Percentiles rank a stretch among this genome's conserved stretches.
Evolutionary conservation across 2,797 vertebrate genomes (phyloP).

Genomic region (Clarias fuscus): DNA sequence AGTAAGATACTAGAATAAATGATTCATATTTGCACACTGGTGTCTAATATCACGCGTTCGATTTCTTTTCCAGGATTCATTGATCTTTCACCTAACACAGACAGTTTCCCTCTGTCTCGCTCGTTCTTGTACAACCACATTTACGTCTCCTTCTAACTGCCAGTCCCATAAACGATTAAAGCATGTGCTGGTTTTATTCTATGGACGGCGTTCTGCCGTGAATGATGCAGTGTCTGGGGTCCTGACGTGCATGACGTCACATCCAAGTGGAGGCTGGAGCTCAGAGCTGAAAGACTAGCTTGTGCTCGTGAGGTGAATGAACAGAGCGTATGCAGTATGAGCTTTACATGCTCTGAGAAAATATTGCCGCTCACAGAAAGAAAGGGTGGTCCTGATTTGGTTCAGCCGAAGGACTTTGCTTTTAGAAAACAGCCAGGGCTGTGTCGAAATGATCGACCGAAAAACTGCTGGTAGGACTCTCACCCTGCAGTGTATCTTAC

Average conservation of each 20-base stretch:
- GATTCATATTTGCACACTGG: background rate
- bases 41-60: background rate
- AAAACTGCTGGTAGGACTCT: background rate
- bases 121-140: background rate
- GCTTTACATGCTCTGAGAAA: conserved; percentile 31
- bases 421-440: background rate
- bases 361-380: conserved; percentile 27
- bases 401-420: background rate
- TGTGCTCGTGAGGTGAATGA: conserved; percentile 50
- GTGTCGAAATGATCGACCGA: background rate
- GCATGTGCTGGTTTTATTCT: conserved; percentile 28
- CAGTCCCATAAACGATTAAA: conserved; percentile 6
- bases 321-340: conserved; percentile 38
- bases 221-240: conserved; percentile 43
- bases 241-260: conserved; percentile 40
- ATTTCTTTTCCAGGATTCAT: background rate
- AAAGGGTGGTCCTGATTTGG: conserved; percentile 3
- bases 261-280: conserved; percentile 19
- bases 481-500: too few species aligned
- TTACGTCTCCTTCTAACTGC: background rate
- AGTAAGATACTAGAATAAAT: background rate
- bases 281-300: conserved; percentile 48
- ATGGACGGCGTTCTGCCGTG: conserved; percentile 16
- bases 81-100: background rate
- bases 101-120: background rate